Evolutionary conservation across 2,797 vertebrate genomes (phyloP).

Genomic region (Tapirus indicus): DNA sequence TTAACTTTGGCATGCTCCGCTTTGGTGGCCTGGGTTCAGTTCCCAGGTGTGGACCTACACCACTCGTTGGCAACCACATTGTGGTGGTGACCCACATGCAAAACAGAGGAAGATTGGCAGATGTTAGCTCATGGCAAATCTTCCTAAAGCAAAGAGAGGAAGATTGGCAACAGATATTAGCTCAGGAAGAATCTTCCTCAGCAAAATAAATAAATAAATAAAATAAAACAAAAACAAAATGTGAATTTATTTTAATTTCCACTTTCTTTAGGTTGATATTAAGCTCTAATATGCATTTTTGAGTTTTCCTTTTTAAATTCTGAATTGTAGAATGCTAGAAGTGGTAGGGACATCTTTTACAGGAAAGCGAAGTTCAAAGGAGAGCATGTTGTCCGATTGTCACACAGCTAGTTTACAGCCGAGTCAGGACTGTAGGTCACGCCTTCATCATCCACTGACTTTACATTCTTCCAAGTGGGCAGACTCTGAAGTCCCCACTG

Average conservation of each 20-base stretch:
- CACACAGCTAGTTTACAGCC: not conserved
- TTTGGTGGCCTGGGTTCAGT: no score
- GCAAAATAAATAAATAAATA: no score
- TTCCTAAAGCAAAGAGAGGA: no score
- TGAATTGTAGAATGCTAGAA: not conserved
- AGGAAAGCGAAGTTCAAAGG: not conserved
- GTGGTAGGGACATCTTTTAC: not conserved
- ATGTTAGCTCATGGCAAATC: no score
- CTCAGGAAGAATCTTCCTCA: no score
- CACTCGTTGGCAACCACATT: no score
- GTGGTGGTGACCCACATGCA: no score
- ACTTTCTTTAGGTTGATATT: not conserved
- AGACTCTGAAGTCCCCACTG: not conserved
- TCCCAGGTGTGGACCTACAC: no score
- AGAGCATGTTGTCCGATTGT: rapidly evolving
- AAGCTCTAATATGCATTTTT: not conserved
- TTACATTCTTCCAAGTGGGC: not conserved
- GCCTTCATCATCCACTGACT: not conserved
- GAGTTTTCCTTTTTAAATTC: not conserved
- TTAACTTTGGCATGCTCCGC: no score
- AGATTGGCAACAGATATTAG: no score
- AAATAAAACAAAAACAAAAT: no score
- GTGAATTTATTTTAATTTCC: not conserved
- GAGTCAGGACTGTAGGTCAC: not conserved
- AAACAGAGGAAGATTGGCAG: no score